Percentiles rank a stretch among this genome's conserved stretches.
Conservation (phyloP, 92 coral and sea anemone species). For the Siderastrea radians region DNA sequence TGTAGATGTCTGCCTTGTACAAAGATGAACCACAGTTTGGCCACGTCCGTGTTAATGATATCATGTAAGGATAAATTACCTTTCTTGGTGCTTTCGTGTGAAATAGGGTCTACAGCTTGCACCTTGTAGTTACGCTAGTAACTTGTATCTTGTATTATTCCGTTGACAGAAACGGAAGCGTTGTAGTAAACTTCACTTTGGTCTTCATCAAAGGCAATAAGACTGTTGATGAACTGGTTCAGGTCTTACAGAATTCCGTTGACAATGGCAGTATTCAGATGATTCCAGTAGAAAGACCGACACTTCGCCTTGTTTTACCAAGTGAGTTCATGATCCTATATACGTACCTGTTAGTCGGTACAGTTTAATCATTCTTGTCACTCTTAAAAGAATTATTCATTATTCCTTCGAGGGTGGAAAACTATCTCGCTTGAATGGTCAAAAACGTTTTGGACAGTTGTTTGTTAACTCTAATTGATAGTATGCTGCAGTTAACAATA, state of each 20-base stretch:
- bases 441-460: no score
- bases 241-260: conserved; percentile 12
- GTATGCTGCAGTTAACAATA: no score
- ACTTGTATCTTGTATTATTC: background rate
- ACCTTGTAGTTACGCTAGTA: background rate
- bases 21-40: conserved; percentile 27
- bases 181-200: conserved; percentile 32
- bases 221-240: background rate
- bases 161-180: conserved; percentile 34
- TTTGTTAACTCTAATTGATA: no score
- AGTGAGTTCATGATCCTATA: background rate
- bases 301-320: conserved; percentile 23
- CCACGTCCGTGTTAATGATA: conserved; percentile 9
- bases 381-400: no score
- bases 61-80: background rate
- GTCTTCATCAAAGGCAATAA: conserved; percentile 29
- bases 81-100: no score
- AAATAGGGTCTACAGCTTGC: background rate
- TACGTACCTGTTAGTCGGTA: background rate
- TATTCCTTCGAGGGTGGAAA: no score
- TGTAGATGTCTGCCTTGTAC: conserved; percentile 20
- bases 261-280: background rate
- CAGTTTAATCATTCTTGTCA: no score
- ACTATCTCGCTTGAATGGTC: no score
- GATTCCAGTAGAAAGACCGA: background rate